These are phyloP conservation scores for Scaptomyza cyrtandrae DNA, from an alignment of 2,888 invertebrate species.

Conservation along the genomic window DNA sequence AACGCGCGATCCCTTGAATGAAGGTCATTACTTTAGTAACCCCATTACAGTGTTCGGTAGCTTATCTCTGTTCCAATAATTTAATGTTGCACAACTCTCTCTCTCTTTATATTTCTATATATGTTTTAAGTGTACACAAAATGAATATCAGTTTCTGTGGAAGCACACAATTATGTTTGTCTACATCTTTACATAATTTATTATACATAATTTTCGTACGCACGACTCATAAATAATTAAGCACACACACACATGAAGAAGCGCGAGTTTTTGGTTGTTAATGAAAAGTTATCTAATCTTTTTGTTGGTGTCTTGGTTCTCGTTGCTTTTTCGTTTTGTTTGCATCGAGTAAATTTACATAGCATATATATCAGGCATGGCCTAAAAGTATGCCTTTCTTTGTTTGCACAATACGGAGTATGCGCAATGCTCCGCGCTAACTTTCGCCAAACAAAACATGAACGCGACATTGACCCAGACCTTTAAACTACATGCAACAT, in stretches of 20 bases:
- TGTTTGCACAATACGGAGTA: slow-evolving; percentile 43
- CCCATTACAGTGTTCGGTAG: background rate
- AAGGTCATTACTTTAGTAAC: too few relatives aligned
- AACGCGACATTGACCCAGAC: slow-evolving; percentile 39
- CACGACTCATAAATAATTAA: slow-evolving; percentile 29
- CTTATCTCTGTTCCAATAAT: background rate
- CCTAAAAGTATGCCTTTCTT: slow-evolving; percentile 70
- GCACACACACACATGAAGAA: slow-evolving; percentile 17
- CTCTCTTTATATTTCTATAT: background rate
- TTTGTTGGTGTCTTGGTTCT: slow-evolving; percentile 8
- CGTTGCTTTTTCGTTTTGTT: slow-evolving; percentile 48
- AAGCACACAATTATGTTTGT: background rate
- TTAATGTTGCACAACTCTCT: background rate
- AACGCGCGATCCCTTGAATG: background rate
- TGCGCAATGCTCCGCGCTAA: slow-evolving; percentile 25
- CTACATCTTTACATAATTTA: slow-evolving; percentile 30
- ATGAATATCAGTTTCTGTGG: background rate
- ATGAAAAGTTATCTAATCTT: slow-evolving; percentile 66
- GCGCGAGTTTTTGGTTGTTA: slow-evolving; percentile 39
- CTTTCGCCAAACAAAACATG: slow-evolving; percentile 2
- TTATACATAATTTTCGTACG: slow-evolving; percentile 27
- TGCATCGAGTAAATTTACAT: slow-evolving; percentile 57
- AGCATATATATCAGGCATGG: too few relatives aligned
- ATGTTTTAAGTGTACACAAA: background rate
- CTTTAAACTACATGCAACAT: background rate